Percentiles rank a stretch among this genome's conserved stretches.
phyloP scores from a whole-genome alignment of 2,113 vertebrate genomes.

The Choloepus hoffmanni region DNA sequence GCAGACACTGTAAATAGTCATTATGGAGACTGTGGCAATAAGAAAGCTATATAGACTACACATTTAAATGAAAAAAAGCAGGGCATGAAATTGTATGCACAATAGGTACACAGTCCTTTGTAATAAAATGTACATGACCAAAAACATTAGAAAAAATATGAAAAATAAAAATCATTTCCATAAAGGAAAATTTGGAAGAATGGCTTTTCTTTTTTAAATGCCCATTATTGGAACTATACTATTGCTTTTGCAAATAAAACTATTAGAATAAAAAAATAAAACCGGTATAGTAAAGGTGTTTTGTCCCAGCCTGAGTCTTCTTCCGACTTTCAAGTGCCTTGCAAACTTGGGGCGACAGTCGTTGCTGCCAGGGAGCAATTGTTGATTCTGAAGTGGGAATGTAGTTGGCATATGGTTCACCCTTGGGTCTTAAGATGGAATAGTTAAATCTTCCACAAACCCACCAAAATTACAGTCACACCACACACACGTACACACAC shows the following conservation, averaged over 20 bases:
- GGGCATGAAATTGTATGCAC: background rate
- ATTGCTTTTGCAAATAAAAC: background rate
- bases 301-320: background rate
- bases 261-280: background rate
- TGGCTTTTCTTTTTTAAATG: background rate
- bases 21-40: too few species aligned
- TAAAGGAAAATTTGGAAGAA: background rate
- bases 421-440: background rate
- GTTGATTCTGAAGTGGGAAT: background rate
- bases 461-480: background rate
- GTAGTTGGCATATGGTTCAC: background rate
- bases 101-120: background rate
- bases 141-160: background rate
- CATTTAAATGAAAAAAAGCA: background rate
- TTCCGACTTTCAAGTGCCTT: background rate
- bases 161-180: background rate
- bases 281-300: background rate
- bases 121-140: background rate
- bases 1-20: background rate
- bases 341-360: background rate
- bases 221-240: background rate
- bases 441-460: background rate
- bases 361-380: rapidly evolving
- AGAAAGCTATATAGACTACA: background rate
- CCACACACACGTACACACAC: too few species aligned